Conservation (phyloP, 2,113 vertebrate species). For the Upupa epops region DNA sequence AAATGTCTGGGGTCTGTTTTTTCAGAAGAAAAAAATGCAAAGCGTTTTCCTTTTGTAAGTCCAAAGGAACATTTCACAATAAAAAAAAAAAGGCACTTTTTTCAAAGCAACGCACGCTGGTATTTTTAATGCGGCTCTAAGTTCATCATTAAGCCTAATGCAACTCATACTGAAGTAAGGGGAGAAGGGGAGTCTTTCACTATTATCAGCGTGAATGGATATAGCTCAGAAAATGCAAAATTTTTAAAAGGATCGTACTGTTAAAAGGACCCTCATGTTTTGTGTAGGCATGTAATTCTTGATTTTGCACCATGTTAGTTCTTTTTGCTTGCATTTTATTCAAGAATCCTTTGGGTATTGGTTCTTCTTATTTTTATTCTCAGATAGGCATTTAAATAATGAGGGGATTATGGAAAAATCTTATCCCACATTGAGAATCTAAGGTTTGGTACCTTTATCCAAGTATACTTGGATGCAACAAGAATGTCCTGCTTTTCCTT, state of each 20-base stretch:
- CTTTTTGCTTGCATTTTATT: not conserved
- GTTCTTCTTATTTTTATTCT: not conserved
- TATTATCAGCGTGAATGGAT: not conserved
- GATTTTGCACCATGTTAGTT: not conserved
- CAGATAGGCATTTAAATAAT: not conserved
- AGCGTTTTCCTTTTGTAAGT: constrained; percentile 47
- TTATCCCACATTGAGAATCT: not conserved
- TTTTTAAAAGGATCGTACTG: not conserved
- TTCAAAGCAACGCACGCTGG: not conserved
- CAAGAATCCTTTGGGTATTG: not conserved
- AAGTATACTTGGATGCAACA: not conserved
- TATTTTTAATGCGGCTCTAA: constrained; percentile 26
- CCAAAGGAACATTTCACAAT: constrained; percentile 68
- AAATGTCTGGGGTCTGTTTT: constrained; percentile 60
- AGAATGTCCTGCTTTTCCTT: not conserved
- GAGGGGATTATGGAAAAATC: not conserved
- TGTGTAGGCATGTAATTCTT: not conserved
- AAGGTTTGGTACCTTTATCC: not conserved
- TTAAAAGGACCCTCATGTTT: not conserved
- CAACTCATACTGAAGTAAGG: not conserved
- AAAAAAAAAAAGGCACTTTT: not conserved
- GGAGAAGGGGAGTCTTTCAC: not conserved
- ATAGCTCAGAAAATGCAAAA: not conserved
- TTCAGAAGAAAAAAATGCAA: not conserved
- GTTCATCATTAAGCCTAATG: constrained; percentile 10